Base-by-base conservation (phyloP, 2,888 invertebrate genomes). In the Drosophila antonietae region DNA sequence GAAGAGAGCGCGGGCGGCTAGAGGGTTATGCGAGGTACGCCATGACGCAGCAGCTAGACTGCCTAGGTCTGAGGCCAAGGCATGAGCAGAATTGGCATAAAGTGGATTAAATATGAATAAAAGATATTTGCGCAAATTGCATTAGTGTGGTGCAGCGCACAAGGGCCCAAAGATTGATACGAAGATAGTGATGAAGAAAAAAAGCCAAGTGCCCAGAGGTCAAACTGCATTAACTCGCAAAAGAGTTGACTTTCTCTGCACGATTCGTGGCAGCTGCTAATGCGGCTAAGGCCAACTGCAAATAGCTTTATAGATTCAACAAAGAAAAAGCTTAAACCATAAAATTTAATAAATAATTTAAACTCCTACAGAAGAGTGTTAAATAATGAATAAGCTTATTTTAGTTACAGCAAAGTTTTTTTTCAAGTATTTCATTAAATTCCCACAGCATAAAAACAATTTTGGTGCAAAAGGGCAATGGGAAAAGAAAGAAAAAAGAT, bases 41-140 rank as follows among this genome's bases (percentile, higher is more conserved):
- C 52, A 55, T 73, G 75, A 62, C 63, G 46, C 55, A 49, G 64
- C 70, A 67, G 61, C 53, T 53, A 23, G 37, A 47, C 46, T 37
- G 44, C 44, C 49, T 47, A 46, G 59, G 56, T 47, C 43, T 67
- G 59, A 47, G 43, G 44, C 33, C 33, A 23, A 33, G 53, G 68
- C 66, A 47, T 58, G 70, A 74, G 55, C 69, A 70, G 80, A 77
- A 89, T 89, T 83, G 84, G 77, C 77, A 77, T 69, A 77, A 84
- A 85, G 89, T 85, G 84, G 84, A 85, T 89, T 85, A 85, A 85
- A 85, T 89, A 89, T 85, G 84, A 85, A 85, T 85, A 83, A 85
- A 83, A 85, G 81, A 89, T 85, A 85, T 85, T 85, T 83, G 73
- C 75, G 73, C 74, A 89, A 89, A 89, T 85, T 87, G 81, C 84